Conservation (phyloP, 2,113 vertebrate genomes). For the Pluvianellus socialis region DNA sequence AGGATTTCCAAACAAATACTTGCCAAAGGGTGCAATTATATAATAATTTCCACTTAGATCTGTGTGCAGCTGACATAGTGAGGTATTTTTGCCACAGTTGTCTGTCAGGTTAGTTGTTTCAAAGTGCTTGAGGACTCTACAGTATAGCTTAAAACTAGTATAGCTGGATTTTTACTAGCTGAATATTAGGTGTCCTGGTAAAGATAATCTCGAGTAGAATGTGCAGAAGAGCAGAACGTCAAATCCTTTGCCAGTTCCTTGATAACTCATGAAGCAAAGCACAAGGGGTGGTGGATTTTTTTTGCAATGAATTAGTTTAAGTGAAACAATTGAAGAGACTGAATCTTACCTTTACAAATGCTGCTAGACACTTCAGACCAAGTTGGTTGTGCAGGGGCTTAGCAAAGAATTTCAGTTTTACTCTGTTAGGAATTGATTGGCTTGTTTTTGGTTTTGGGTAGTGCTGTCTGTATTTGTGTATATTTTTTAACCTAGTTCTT, state of each 20-base stretch:
- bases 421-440: neutral
- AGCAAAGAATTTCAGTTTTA: neutral
- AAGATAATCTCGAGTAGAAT: neutral
- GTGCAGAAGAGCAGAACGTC: neutral
- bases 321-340: neutral
- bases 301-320: neutral
- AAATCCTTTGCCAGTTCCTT: neutral
- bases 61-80: neutral
- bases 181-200: neutral
- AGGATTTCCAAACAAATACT: neutral
- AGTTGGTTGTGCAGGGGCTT: neutral
- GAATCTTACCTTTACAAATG: neutral
- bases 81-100: neutral
- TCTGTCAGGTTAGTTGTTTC: neutral
- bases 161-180: neutral
- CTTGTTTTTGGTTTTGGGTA: neutral
- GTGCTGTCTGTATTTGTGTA: neutral
- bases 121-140: neutral
- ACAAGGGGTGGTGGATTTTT: neutral
- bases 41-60: neutral
- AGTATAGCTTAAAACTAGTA: neutral
- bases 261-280: neutral
- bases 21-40: neutral
- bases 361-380: neutral
- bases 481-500: neutral